These are phyloP conservation scores for Tychaedon coryphoeus DNA, from an alignment of 2,113 vertebrate genomes.

Conservation along the genomic window DNA sequence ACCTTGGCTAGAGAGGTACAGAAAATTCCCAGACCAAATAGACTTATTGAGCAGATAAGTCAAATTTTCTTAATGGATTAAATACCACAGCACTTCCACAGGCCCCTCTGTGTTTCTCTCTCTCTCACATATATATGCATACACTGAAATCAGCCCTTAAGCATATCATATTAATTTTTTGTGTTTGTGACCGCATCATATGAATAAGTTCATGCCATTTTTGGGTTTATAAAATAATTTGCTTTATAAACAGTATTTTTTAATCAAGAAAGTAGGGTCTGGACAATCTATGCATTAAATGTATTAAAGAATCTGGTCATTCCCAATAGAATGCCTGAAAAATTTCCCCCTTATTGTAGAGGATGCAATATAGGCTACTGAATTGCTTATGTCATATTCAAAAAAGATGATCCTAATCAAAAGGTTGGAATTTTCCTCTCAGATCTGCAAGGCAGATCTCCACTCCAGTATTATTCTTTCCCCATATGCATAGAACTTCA, in stretches of 20 bases:
- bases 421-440: conserved; percentile 13
- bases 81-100: not conserved
- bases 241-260: not conserved
- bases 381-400: not conserved
- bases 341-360: not conserved
- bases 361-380: not conserved
- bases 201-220: not conserved
- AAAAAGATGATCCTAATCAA: not conserved
- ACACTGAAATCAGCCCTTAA: not conserved
- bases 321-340: not conserved
- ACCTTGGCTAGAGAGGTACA: not conserved
- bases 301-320: not conserved
- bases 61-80: not conserved
- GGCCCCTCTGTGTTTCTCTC: not conserved
- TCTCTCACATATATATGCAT: not conserved
- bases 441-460: conserved; percentile 27
- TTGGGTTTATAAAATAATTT: not conserved
- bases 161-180: not conserved
- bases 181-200: not conserved
- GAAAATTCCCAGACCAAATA: not conserved
- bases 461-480: conserved; percentile 33
- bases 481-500: conserved; percentile 20
- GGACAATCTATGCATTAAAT: too few relatives aligned
- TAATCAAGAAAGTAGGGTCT: not conserved
- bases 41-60: not conserved